phyloP scores from a whole-genome alignment of 2,113 vertebrate genomes.

The Orientallactaga bullata region DNA sequence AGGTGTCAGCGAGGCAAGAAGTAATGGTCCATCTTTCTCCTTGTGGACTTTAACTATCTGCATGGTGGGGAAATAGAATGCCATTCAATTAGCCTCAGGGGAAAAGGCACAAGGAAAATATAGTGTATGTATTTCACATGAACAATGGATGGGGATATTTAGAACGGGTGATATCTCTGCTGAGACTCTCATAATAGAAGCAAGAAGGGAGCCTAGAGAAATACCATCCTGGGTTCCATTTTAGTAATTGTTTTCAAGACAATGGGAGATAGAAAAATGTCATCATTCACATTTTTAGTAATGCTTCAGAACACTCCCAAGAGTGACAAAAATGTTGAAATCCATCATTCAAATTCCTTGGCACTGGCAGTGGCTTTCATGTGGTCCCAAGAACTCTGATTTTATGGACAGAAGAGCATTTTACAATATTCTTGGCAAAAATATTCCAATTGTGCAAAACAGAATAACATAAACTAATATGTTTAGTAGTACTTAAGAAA shows the following conservation, averaged over 20 bases:
- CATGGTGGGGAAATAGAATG: too few relatives aligned
- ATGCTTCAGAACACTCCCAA: not conserved
- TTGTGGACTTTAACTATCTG: not conserved
- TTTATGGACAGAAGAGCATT: conserved; percentile 19
- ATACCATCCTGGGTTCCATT: conserved; percentile 26
- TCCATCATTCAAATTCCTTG: conserved; percentile 24
- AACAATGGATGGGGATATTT: not conserved
- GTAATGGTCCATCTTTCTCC: not conserved
- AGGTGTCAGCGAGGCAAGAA: not conserved
- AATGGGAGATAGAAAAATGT: conserved; percentile 35
- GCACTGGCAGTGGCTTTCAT: not conserved
- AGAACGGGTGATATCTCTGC: not conserved
- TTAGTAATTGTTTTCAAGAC: conserved; percentile 54
- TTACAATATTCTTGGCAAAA: conserved; percentile 57
- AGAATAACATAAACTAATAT: conserved; percentile 3
- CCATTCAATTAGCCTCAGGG: not conserved
- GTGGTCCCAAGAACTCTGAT: conserved; percentile 12
- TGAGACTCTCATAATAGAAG: not conserved
- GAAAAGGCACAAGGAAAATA: not conserved
- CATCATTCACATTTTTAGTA: conserved; percentile 37
- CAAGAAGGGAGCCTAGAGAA: conserved; percentile 48
- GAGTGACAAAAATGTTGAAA: conserved; percentile 54
- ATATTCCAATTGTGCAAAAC: conserved; percentile 16
- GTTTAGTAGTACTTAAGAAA: not conserved
- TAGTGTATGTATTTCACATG: not conserved